Conservation (phyloP, 2,797 vertebrate species). For the Muscicapa comitata region DNA sequence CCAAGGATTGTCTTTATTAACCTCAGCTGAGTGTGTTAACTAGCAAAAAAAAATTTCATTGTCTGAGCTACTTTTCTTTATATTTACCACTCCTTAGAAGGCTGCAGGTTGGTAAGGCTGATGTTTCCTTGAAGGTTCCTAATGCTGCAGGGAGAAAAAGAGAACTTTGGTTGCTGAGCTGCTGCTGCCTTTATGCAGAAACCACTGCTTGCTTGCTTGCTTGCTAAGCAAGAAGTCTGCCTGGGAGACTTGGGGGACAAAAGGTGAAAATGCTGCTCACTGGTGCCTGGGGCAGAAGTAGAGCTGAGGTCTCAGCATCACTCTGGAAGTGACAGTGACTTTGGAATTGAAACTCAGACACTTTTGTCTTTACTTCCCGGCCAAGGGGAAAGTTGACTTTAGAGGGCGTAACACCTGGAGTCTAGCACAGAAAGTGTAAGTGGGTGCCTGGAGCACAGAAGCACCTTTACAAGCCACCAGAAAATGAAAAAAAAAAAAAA, state of each 20-base stretch:
- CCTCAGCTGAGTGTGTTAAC: not conserved
- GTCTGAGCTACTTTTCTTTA: not conserved
- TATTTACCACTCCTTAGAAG: not conserved
- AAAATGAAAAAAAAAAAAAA: not conserved
- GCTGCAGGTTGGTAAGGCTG: not conserved
- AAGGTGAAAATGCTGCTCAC: fast-evolving
- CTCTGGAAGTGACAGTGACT: not conserved
- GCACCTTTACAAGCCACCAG: not conserved
- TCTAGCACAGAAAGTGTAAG: not conserved
- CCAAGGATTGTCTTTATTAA: not conserved
- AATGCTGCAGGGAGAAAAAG: not conserved
- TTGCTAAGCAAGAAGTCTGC: fast-evolving
- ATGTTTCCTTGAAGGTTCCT: not conserved
- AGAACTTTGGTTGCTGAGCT: not conserved
- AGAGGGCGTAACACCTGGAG: not conserved
- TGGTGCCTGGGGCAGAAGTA: not conserved
- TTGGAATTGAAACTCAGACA: not conserved
- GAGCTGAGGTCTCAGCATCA: not conserved
- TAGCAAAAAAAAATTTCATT: not conserved
- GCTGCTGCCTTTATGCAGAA: not conserved
- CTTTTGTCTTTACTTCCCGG: not conserved
- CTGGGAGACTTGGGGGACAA: not conserved
- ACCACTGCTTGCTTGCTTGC: not conserved
- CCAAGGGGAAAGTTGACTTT: not conserved
- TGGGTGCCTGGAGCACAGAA: not conserved